phyloP scores from a whole-genome alignment of 92 coral and sea anemone genomes.

The Heteractis magnifica region DNA sequence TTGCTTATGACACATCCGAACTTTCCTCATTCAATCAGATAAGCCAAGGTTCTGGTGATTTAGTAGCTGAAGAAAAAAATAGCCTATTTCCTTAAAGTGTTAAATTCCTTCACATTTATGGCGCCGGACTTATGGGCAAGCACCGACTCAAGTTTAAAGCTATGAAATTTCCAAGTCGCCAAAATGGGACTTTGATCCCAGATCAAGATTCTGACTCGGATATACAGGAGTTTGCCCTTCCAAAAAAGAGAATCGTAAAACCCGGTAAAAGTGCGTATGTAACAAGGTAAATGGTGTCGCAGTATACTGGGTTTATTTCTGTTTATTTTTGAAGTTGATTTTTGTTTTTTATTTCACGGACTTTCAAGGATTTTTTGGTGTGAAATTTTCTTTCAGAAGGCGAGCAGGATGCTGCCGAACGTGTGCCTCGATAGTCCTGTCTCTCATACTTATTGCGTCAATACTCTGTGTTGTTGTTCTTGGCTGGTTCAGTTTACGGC shows the following conservation, averaged over 20 bases:
- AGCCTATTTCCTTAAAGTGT: neutral
- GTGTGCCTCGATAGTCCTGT: slow-evolving; percentile 78
- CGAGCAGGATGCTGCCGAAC: slow-evolving; percentile 82
- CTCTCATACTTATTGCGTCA: slow-evolving; percentile 79
- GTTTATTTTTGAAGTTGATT: neutral
- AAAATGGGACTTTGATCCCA: slow-evolving; percentile 78
- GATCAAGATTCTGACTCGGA: slow-evolving; percentile 82
- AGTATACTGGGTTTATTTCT: neutral
- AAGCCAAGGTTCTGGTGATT: neutral
- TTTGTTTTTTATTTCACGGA: slow-evolving; percentile 3
- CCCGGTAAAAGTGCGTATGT: slow-evolving; percentile 75
- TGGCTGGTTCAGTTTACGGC: slow-evolving; percentile 86
- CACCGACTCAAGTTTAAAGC: slow-evolving; percentile 49
- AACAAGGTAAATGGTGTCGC: slow-evolving; percentile 39
- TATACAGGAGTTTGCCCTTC: slow-evolving; percentile 73
- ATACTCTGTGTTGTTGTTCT: slow-evolving; percentile 77
- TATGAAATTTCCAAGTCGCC: slow-evolving; percentile 78
- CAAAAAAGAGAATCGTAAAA: slow-evolving; percentile 79
- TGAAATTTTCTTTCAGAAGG: slow-evolving; percentile 47
- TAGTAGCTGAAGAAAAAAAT: slow-evolving; percentile 26
- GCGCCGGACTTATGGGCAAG: slow-evolving; percentile 57
- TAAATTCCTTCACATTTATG: slow-evolving; percentile 39
- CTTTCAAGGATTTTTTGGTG: slow-evolving; percentile 7
- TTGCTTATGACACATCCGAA: neutral
- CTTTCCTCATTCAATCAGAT: slow-evolving; percentile 16